Evolutionary conservation across 2,113 vertebrate genomes (phyloP).

Genomic region (Chlorodrepanis virens): DNA sequence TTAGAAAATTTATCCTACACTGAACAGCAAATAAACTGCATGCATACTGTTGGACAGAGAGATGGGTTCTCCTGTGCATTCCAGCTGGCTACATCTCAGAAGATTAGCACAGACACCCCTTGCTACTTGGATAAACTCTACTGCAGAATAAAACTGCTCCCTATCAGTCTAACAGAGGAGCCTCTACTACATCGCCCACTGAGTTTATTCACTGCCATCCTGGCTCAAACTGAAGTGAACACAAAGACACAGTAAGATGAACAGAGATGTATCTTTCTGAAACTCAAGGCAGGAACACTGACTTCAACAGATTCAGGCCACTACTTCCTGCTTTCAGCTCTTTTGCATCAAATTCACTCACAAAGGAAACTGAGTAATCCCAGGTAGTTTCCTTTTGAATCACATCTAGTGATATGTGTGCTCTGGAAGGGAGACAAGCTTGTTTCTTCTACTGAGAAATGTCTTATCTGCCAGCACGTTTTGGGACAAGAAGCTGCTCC

Average conservation of each 20-base stretch:
- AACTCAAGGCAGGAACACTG: neutral
- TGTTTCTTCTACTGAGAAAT: neutral
- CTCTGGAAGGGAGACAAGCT: neutral
- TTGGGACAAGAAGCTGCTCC: neutral
- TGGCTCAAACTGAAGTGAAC: neutral
- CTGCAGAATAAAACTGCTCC: neutral
- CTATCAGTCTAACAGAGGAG: neutral
- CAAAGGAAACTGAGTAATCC: slow-evolving; percentile 46
- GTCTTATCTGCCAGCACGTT: neutral
- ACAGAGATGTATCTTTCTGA: neutral
- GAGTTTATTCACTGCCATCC: neutral
- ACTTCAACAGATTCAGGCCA: neutral
- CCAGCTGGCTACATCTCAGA: neutral
- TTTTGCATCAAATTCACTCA: neutral
- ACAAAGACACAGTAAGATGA: neutral
- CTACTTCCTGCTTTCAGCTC: neutral
- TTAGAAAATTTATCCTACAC: neutral
- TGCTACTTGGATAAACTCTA: neutral
- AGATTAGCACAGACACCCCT: neutral
- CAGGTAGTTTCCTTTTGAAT: slow-evolving; percentile 50
- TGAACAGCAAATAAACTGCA: neutral
- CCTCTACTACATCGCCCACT: neutral
- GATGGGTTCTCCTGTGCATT: neutral
- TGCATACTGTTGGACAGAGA: neutral
- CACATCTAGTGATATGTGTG: neutral